Evolutionary conservation across 2,113 vertebrate genomes (phyloP), one percentile per base, ranked within the genome.

Genomic region (Ellobius talpinus): DNA sequence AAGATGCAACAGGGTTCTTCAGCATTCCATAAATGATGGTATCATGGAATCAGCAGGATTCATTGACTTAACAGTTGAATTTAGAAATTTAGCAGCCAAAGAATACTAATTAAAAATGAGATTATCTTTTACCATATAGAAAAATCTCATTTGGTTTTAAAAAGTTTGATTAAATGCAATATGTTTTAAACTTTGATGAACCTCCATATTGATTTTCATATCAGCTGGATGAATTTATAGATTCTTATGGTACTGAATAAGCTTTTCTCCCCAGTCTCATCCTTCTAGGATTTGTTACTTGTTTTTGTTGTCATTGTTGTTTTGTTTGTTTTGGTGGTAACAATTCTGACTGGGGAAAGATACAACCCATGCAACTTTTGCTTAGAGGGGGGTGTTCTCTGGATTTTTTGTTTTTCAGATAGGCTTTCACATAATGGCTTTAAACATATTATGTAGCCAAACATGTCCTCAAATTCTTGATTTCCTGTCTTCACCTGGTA

Each of bases 81-180:
- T 65, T 91, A 52, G 70, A 93, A 81, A 85, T 85, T 39, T 76
- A 88, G 24, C 42, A 2, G 14, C 3, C 65, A 65, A 87, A 74
- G 23, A 79, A 39, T 45, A 47, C 5, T 65, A 78, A 8, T 82
- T 74, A 91, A 87, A 50, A 91, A 88, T 81, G 84, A 61, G 2
- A 66, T 91, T 94, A 66, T 16, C 8, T 76, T 95, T 88, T 55
- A 79, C 1, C 45, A 16, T 36, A 29, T 7, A 33, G 31, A 4
- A 65, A 52, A 92, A 70, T 90, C 7, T 29, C 68, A 29, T 63
- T 47, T 24, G 6, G 36, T 47, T 29, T 50, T 86, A 47, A 36
- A 70, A 93, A 81, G 24, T 68, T 55, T 70, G 70, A 76, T 79
- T 90, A 85, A 91, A 65, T 95, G 19, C 10, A 85, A 84, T 88